Percentiles rank a stretch among this genome's conserved stretches.
phyloP scores from a whole-genome alignment of 2,888 invertebrate genomes.

The Drosophila mulleri region DNA sequence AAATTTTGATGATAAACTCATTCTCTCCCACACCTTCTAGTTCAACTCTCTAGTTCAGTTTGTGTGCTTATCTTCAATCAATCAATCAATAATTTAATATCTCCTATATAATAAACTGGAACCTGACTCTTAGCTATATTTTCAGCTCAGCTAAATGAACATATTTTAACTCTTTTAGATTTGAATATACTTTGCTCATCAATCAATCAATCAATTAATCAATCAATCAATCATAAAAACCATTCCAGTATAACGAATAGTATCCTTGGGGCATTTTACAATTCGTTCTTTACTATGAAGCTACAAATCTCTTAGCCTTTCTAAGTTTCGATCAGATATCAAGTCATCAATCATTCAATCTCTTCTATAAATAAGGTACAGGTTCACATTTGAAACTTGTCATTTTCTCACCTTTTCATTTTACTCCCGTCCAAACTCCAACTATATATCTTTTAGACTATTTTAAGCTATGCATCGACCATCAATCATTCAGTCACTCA shows the following conservation, averaged over 20 bases:
- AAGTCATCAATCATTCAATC: conserved; percentile 1
- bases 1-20: not conserved
- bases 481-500: not conserved
- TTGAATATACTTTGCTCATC: not conserved
- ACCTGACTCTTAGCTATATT: not conserved
- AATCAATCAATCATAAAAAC: not conserved
- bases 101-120: not conserved
- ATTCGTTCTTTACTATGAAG: not conserved
- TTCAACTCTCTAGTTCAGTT: not conserved
- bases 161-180: not conserved
- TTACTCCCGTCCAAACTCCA: not conserved
- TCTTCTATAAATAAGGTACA: not conserved
- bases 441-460: not conserved
- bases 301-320: not conserved
- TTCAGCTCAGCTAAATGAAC: not conserved
- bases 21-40: not conserved
- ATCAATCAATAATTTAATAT: not conserved
- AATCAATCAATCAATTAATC: not conserved
- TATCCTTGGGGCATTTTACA: not conserved
- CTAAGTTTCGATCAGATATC: not conserved
- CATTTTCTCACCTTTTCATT: not conserved
- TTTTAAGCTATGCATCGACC: not conserved
- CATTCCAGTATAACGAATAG: not conserved
- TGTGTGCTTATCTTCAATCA: not conserved
- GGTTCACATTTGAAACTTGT: too few species aligned